Conservation (phyloP, 1,140 invertebrate species). For the Polypedilum pembai region DNA sequence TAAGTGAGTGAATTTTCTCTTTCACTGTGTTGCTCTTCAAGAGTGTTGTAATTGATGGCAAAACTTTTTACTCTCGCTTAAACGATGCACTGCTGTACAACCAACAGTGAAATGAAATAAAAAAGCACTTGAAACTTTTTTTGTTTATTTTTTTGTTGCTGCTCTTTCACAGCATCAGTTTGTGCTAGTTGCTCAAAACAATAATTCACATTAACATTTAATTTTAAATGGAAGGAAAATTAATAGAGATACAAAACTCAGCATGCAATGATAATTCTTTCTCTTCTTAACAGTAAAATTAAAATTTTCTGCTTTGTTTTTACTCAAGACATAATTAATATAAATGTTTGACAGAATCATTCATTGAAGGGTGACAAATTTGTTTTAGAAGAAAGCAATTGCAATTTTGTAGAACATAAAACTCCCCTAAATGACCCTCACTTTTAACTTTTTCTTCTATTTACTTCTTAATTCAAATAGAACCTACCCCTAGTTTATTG, state of each 20-base stretch:
- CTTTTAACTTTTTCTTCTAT: not conserved
- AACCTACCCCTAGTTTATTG: constrained; percentile 1
- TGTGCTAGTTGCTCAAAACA: not conserved
- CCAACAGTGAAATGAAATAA: not conserved
- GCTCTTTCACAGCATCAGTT: not conserved
- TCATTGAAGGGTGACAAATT: constrained; percentile 17
- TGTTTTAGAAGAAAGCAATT: not conserved
- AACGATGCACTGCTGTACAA: not conserved
- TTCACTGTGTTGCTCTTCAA: constrained; percentile 3
- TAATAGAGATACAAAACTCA: not conserved
- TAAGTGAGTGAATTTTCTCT: not conserved
- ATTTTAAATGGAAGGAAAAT: constrained; percentile 2
- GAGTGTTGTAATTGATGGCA: constrained; percentile 19
- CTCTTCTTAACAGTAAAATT: not conserved
- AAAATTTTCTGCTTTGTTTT: not conserved
- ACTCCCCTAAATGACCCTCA: constrained; percentile 4
- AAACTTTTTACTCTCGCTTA: not conserved
- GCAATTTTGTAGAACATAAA: constrained; percentile 1
- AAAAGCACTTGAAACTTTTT: not conserved
- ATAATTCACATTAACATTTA: constrained; percentile 19
- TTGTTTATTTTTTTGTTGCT: not conserved
- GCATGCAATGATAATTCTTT: not conserved
- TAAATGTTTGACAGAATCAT: constrained; percentile 3
- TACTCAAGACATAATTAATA: constrained; percentile 8
- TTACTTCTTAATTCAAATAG: not conserved